These are phyloP conservation scores for Agelaius phoeniceus DNA, from an alignment of 2,113 vertebrate genomes.

Conservation along the genomic window DNA sequence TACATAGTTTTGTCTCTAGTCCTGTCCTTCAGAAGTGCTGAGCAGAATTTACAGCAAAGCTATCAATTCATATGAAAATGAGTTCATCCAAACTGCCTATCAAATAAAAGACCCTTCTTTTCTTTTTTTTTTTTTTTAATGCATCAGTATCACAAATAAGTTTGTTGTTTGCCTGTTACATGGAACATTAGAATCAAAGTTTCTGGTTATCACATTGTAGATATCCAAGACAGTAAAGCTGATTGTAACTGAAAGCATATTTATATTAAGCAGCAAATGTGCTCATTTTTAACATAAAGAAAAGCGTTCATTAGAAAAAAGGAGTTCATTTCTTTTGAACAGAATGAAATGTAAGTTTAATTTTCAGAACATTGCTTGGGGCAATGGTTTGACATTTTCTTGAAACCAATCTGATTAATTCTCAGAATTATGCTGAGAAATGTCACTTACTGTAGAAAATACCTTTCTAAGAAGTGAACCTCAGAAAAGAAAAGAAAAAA, in stretches of 20 bases:
- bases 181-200: constrained; percentile 23
- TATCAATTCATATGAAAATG: not conserved
- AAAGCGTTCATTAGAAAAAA: constrained; percentile 66
- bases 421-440: constrained; percentile 61
- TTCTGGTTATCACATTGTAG: constrained; percentile 32
- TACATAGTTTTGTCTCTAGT: not conserved
- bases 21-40: not conserved
- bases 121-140: not conserved
- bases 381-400: constrained; percentile 65
- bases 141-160: not conserved
- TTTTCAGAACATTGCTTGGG: constrained; percentile 66
- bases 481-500: not conserved
- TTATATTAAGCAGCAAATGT: constrained; percentile 56
- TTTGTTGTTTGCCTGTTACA: not conserved
- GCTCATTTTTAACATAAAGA: constrained; percentile 61
- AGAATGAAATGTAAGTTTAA: constrained; percentile 64
- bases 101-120: not conserved
- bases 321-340: constrained; percentile 52
- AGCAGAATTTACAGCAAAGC: not conserved
- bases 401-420: constrained; percentile 65
- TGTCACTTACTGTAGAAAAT: constrained; percentile 62
- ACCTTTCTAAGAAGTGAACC: constrained; percentile 36
- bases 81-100: not conserved
- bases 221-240: constrained; percentile 41
- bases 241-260: constrained; percentile 58